Percentiles rank a stretch among this genome's conserved stretches.
Conservation (phyloP, 2,888 invertebrate species). For the Caprella mutica region DNA sequence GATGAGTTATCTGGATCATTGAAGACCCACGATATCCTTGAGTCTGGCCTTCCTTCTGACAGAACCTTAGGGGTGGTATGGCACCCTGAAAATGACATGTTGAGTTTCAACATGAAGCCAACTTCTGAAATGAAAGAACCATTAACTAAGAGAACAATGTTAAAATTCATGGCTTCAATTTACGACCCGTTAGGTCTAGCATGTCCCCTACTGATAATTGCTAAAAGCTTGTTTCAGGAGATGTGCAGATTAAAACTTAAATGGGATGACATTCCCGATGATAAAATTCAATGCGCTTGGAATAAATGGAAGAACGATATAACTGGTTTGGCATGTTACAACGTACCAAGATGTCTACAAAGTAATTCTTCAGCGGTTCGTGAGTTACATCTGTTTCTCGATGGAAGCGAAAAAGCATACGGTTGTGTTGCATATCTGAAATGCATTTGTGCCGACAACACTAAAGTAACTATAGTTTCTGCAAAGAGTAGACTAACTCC, state of each 20-base stretch:
- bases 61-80: slow-evolving; percentile 5
- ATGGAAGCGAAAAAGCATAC: neutral
- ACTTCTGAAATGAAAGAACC: neutral
- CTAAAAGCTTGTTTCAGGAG: neutral
- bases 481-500: neutral
- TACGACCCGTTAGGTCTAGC: neutral
- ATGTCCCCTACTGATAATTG: neutral
- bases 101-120: neutral
- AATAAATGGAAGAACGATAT: too few species aligned
- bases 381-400: too few species aligned
- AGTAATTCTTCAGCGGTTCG: too few species aligned
- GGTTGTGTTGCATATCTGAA: neutral
- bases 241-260: neutral
- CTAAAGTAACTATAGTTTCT: neutral
- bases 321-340: too few species aligned
- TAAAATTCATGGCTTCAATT: neutral
- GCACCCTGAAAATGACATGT: neutral
- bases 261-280: too few species aligned
- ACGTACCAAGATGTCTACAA: too few species aligned
- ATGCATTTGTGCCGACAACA: too few species aligned
- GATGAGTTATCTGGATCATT: neutral
- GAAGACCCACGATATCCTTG: neutral
- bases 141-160: neutral
- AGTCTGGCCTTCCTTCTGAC: neutral
- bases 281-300: too few species aligned